These are phyloP conservation scores for Asarcornis scutulata DNA, from an alignment of 2,113 vertebrate species.

Conservation along the genomic window DNA sequence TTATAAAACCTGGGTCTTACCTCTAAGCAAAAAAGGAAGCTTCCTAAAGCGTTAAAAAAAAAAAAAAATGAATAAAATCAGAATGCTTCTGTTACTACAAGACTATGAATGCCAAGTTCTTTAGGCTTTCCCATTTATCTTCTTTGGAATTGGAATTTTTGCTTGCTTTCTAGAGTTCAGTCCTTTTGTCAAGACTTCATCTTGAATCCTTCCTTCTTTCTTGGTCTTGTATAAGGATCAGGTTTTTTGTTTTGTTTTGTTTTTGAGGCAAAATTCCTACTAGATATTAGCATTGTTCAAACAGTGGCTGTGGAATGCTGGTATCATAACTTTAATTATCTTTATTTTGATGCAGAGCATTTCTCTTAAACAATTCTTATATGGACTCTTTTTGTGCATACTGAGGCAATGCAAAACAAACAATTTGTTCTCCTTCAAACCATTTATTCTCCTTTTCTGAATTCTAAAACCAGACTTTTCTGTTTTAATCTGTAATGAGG, in stretches of 20 bases:
- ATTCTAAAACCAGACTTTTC: neutral
- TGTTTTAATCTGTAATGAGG: neutral
- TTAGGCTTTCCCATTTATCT: neutral
- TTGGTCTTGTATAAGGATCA: neutral
- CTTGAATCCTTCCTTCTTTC: neutral
- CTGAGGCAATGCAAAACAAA: neutral
- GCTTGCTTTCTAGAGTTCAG: neutral
- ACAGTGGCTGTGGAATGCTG: neutral
- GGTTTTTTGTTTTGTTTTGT: too few relatives aligned
- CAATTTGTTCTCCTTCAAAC: too few relatives aligned
- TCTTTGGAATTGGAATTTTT: neutral
- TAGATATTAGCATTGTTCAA: neutral
- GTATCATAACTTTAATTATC: neutral
- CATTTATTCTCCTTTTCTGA: neutral
- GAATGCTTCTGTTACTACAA: neutral
- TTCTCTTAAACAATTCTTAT: neutral
- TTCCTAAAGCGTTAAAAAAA: neutral
- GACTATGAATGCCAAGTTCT: accelerated
- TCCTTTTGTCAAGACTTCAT: neutral
- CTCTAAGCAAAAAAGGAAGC: neutral
- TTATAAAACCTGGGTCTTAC: neutral
- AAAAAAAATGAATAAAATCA: neutral
- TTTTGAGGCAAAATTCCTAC: neutral
- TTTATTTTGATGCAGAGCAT: neutral
- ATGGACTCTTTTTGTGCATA: neutral